These are phyloP conservation scores for Cheilosia scutellata DNA, from an alignment of 2,888 invertebrate species.

Conservation along the genomic window DNA sequence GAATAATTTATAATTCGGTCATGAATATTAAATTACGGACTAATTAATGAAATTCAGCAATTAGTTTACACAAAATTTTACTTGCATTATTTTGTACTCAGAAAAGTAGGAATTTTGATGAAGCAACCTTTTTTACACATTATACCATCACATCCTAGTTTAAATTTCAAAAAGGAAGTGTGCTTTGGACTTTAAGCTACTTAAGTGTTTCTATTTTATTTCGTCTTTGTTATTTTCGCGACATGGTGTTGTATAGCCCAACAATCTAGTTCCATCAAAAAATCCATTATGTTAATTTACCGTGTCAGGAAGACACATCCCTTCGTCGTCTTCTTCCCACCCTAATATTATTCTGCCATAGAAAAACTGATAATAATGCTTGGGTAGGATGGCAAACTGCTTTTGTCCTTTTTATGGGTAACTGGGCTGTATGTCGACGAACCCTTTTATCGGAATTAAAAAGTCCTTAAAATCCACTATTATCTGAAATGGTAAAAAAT, in stretches of 20 bases:
- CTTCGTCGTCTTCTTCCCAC: conserved; percentile 43
- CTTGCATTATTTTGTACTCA: conserved; percentile 64
- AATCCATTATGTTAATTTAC: conserved; percentile 74
- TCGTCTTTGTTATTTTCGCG: conserved; percentile 66
- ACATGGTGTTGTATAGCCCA: conserved; percentile 56
- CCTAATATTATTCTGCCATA: conserved; percentile 62
- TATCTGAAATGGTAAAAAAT: conserved; percentile 51
- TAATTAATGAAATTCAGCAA: conserved; percentile 72
- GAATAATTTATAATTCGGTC: conserved; percentile 67
- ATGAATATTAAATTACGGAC: conserved; percentile 69
- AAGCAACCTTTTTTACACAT: conserved; percentile 48
- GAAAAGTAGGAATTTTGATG: conserved; percentile 52
- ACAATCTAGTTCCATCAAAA: conserved; percentile 70
- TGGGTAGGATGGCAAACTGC: conserved; percentile 68
- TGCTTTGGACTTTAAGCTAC: conserved; percentile 72
- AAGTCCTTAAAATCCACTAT: conserved; percentile 74
- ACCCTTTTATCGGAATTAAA: conserved; percentile 75
- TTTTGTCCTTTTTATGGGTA: conserved; percentile 74
- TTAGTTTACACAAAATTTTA: conserved; percentile 71
- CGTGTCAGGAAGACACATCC: conserved; percentile 69
- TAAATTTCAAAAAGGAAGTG: conserved; percentile 53
- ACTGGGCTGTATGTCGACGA: conserved; percentile 73
- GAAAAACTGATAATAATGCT: conserved; percentile 69
- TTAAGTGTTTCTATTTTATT: conserved; percentile 70
- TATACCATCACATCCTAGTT: conserved; percentile 54